Conservation (phyloP, 2,888 invertebrate species). For the Coenonympha glycerion region DNA sequence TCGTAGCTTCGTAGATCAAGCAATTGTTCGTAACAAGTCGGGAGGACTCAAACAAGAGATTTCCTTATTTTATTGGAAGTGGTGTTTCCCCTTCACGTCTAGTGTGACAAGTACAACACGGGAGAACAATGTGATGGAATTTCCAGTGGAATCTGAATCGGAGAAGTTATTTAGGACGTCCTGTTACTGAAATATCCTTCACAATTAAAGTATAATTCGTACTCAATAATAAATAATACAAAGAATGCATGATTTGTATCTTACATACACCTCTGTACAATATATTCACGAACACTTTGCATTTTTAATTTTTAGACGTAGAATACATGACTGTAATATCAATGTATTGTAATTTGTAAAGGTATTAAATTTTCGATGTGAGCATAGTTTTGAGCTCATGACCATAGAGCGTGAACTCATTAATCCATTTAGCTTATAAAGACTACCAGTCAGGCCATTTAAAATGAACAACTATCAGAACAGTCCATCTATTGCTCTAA, state of each 20-base stretch:
- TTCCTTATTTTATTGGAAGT: slow-evolving; percentile 61
- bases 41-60: slow-evolving; percentile 58
- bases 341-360: no score
- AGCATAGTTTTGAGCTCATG: neutral
- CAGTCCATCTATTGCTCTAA: neutral
- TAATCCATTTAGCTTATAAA: neutral
- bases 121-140: slow-evolving; percentile 48
- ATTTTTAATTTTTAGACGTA: no score
- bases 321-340: no score
- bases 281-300: no score
- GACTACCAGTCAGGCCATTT: neutral
- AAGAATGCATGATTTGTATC: no score
- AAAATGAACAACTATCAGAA: slow-evolving; percentile 3
- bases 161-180: neutral
- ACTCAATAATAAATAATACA: no score
- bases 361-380: no score
- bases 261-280: no score
- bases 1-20: slow-evolving; percentile 18
- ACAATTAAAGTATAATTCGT: no score
- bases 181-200: neutral
- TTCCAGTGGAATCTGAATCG: slow-evolving; percentile 14
- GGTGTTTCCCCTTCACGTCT: slow-evolving; percentile 51
- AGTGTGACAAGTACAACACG: slow-evolving; percentile 48
- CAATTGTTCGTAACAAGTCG: slow-evolving; percentile 33
- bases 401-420: neutral